These are phyloP conservation scores for Athrips mouffetella DNA, from an alignment of 2,888 invertebrate genomes.

Conservation along the genomic window DNA sequence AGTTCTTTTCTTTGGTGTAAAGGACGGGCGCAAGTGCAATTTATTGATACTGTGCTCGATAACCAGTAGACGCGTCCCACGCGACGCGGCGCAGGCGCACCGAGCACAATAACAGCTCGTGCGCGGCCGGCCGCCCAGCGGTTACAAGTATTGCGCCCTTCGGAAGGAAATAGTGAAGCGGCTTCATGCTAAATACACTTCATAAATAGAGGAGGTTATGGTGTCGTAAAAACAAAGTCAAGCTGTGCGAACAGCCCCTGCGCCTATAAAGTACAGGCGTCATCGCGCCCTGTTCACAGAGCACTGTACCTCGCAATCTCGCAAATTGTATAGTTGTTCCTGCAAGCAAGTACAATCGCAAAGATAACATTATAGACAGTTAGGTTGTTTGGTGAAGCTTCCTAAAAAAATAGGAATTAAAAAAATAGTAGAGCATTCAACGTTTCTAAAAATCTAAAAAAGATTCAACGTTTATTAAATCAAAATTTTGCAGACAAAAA, in stretches of 20 bases:
- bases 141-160: conserved; percentile 55
- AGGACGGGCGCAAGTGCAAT: conserved; percentile 70
- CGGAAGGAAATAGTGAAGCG: conserved; percentile 59
- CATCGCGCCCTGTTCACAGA: conserved; percentile 37
- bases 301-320: conserved; percentile 21
- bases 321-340: not conserved
- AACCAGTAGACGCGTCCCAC: conserved; percentile 72
- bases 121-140: conserved; percentile 36
- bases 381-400: too few relatives aligned
- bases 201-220: conserved; percentile 68
- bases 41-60: conserved; percentile 73
- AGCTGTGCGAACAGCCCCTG: conserved; percentile 63
- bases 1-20: conserved; percentile 68
- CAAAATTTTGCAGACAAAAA: too few relatives aligned
- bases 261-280: conserved; percentile 54
- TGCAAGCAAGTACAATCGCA: not conserved
- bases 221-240: conserved; percentile 73
- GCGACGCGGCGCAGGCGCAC: conserved; percentile 39
- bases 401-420: too few relatives aligned
- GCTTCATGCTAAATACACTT: conserved; percentile 64
- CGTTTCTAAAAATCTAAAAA: too few relatives aligned
- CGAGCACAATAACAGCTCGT: conserved; percentile 46
- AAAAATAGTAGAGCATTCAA: too few relatives aligned
- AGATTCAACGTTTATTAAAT: too few relatives aligned
- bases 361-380: too few relatives aligned